These are phyloP conservation scores for Podotricha telesiphe DNA, from an alignment of 2,888 invertebrate species.

Conservation along the genomic window DNA sequence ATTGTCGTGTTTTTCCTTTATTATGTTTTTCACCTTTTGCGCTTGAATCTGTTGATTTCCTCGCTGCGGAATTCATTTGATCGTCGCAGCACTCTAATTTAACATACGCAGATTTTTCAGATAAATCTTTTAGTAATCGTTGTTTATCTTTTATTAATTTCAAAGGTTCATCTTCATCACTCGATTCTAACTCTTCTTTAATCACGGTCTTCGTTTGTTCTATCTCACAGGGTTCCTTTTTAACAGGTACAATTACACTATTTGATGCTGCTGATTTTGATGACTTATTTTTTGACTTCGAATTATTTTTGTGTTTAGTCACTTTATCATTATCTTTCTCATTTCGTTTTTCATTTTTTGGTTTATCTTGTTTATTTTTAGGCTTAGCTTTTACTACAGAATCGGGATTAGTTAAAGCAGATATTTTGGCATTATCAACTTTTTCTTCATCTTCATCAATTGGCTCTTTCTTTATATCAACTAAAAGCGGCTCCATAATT, in stretches of 20 bases:
- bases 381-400: slow-evolving; percentile 43
- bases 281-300: slow-evolving; percentile 56
- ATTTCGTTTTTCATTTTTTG: slow-evolving; percentile 53
- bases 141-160: slow-evolving; percentile 73
- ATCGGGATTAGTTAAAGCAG: slow-evolving; percentile 29
- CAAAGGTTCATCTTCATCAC: slow-evolving; percentile 74
- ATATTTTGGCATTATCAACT: slow-evolving; percentile 37
- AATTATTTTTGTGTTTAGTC: slow-evolving; percentile 52
- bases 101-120: slow-evolving; percentile 77
- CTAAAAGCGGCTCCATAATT: slow-evolving; percentile 26
- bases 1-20: slow-evolving; percentile 63
- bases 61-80: slow-evolving; percentile 69
- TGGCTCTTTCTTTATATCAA: slow-evolving; percentile 66
- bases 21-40: slow-evolving; percentile 62
- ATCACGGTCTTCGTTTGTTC: slow-evolving; percentile 56
- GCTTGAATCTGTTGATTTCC: slow-evolving; percentile 66
- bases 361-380: slow-evolving; percentile 52
- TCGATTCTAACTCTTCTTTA: slow-evolving; percentile 71
- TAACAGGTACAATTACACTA: slow-evolving; percentile 44
- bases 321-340: slow-evolving; percentile 57
- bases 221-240: slow-evolving; percentile 56
- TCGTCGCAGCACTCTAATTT: slow-evolving; percentile 79
- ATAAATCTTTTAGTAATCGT: slow-evolving; percentile 71
- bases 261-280: slow-evolving; percentile 51
- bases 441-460: slow-evolving; percentile 63